Base-by-base conservation (phyloP, 2,797 vertebrate genomes). In the Brotula barbata region DNA sequence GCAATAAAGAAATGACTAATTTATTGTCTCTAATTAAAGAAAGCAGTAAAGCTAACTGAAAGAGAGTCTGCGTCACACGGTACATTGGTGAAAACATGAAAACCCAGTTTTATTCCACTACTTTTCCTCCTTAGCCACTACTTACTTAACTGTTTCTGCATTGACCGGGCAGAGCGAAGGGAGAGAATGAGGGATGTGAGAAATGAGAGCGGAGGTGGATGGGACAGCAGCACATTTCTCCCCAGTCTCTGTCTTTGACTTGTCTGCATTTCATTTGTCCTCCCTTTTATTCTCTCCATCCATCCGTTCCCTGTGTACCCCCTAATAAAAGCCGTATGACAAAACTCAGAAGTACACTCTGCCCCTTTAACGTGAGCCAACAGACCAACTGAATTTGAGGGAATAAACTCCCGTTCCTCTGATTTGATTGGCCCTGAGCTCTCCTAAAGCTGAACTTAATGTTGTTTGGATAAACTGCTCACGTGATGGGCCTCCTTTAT, bases 301-400 rank as follows among this genome's bases (percentile, higher is more conserved):
- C 52, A 12, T 53, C 62, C 23, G 1, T 52, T 52, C 71, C 34
- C 51, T 48, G 58, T 3, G 57, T 52, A 31, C 13, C 44, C 64
- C 44, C 45, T 81, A 85, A 85, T 85, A 77, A 69, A 78, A 82
- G 61, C 76, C 42, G 52, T 63, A 75, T 82, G 81, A 77, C 59
- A 65, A 50, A 78, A 64, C 71, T 14, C 37, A 52, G 63, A 10
- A 21, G 59, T 50, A 33, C 60, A 59, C 48, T 75, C 71, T 58
- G 12, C 48, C 65, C 60, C 65, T 72, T 80, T 74, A 65, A 66
- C 65, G 57, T 7, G 40, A 74, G 61, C 78, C 71, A 75, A 64
- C 65, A 63, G 64, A 44, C 64, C 66, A 41, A 77, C 33, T 31
- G 68, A 20, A 57, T 64, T 66, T 71, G 56, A 8, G 41, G 42